Evolutionary conservation across 2,797 vertebrate genomes (phyloP), one percentile per base, ranked within the genome.

Genomic region (Echiichthys vipera): DNA sequence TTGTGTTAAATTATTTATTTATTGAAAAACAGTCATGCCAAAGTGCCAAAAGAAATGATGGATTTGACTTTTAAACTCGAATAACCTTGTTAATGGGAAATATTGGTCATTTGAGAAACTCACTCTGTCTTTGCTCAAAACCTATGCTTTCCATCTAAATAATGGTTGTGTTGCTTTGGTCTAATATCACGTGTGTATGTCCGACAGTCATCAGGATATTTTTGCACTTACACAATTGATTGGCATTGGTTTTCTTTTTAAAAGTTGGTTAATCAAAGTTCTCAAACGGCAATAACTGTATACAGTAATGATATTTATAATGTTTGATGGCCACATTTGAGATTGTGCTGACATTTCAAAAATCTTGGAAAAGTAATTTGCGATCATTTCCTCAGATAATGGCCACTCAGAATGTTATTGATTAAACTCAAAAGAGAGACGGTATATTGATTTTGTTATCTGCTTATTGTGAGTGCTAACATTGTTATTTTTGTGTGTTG

Each of bases 361-460:
- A 83, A 73, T 81, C 74, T 46, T 49, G 67, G 24, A 80, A 89
- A 89, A 85, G 71, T 85, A 89, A 90, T 80, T 87, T 80, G 3
- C 8, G 20, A 85, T 88, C 74, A 89, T 89, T 89, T 89, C 71
- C 78, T 89, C 65, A 76, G 81, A 86, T 90, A 88, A 88, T 69
- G 36, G 57, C 37, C 59, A 70, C 68, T 79, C 46, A 83, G 65
- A 82, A 85, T 5, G 17, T 63, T 81, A 90, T 90, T 83, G 87
- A 91, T 89, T 70, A 68, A 69, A 82, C 83, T 88, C 77, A 84
- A 86, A 87, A 77, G 58, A 81, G 64, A 92, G 87, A 89, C 89
- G 4, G 64, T 30, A 32, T 84, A 91, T 91, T 89, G 89, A 90
- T 88, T 89, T 83, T 83, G 67, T 75, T 67, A 77, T 86, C 77